A percentile compares a stretch with the other conserved stretches of the same genome.
These are phyloP conservation scores for Pristiophorus japonicus DNA, from an alignment of 2,113 vertebrate genomes.

Conservation along the genomic window DNA sequence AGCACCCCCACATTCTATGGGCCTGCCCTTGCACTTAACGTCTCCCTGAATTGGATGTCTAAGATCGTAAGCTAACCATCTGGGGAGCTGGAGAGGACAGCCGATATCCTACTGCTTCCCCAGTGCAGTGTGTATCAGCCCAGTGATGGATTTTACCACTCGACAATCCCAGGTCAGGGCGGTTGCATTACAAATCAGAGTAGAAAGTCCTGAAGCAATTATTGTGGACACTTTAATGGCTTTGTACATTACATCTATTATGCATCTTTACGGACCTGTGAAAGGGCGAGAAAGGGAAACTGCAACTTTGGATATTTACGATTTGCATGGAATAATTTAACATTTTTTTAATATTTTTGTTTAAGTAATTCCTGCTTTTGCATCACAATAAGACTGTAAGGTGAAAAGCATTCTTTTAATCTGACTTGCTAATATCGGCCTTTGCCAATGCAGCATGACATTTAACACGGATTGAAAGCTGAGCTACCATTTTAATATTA, in stretches of 20 bases:
- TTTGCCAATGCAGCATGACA: conserved; percentile 53
- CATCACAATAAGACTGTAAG: conserved; percentile 50
- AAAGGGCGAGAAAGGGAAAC: neutral
- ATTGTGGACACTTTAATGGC: neutral
- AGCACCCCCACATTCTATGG: neutral
- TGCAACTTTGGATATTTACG: neutral
- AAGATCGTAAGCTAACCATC: neutral
- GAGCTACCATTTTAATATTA: conserved; percentile 52
- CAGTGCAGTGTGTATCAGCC: neutral
- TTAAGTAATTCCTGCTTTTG: conserved; percentile 39
- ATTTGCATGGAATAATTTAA: conserved; percentile 53
- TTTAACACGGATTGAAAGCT: conserved; percentile 56
- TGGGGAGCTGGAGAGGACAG: too few relatives aligned
- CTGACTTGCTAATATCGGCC: conserved; percentile 54
- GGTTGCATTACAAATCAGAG: neutral
- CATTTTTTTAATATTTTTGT: conserved; percentile 43
- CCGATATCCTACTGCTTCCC: neutral
- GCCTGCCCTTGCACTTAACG: neutral
- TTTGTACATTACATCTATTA: neutral
- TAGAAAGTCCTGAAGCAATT: neutral
- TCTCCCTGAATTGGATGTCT: neutral
- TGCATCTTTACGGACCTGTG: neutral
- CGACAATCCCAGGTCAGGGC: neutral
- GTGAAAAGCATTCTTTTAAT: conserved; percentile 48
- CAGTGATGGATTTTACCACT: neutral